Base-by-base conservation (phyloP, 2,797 vertebrate genomes). In the Coregonus sp. region DNA sequence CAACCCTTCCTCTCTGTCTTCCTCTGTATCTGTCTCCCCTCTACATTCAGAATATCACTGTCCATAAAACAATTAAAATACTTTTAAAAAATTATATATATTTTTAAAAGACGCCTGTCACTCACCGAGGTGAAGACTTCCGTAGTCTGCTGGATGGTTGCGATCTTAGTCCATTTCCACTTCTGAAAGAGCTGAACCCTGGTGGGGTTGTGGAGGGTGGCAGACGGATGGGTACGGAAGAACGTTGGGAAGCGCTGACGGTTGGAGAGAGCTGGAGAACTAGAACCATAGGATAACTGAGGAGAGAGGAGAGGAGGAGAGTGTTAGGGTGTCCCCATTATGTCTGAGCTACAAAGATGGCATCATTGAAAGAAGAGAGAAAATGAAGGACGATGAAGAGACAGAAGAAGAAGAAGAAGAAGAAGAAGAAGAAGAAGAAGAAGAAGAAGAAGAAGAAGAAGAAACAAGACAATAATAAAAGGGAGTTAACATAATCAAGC, bases 91-190 rank as follows among this genome's bases (percentile, higher is more conserved):
- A 25, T 25, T 25, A 25, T 25, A 25, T 12, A 12, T 0, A 1
- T 47, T 35, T 2, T 47, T 47, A 47, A 47, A 47, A 47, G 40
- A 47, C 3, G 40, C n/a, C n/a, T 16, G 7, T 47, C 54, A 85
- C 95, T 86, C 81, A 96, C 95, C 83, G 95, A 96, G 1, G 95
- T 96, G 89, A 96, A 96, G 86, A 96, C 96, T 85, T 96, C 96
- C 0, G 96, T 96, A 81, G 95, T 96, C 91, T 96, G 96, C 88
- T 96, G 96, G 88, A 96, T 96, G 87, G 96, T 96, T 78, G 96
- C 95, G 1, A 96, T 96, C 91, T 95, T 96, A 85, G 94, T 96
- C 96, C 96, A 96, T 61, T 95, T 95, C 95, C 95, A 96, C 85
- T 95, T 96, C 82, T 94, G 93, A 86, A 96, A 96, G 71, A 96